phyloP scores from a whole-genome alignment of 2,888 invertebrate genomes.

The Cephus nigrinus region DNA sequence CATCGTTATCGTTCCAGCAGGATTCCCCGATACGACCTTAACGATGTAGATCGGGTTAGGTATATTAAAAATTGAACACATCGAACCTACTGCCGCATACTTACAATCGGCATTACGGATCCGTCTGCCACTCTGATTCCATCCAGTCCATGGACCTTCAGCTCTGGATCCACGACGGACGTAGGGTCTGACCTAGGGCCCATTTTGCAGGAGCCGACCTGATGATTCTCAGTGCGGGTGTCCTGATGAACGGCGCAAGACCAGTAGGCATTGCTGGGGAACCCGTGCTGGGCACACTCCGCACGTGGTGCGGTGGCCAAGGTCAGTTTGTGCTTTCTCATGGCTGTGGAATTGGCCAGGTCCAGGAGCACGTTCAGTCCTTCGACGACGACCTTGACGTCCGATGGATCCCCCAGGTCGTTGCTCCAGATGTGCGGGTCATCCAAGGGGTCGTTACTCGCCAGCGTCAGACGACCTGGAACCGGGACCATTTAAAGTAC shows the following conservation, averaged over 20 bases:
- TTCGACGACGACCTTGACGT: slow-evolving; percentile 73
- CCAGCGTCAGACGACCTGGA: slow-evolving; percentile 70
- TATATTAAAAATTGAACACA: not conserved
- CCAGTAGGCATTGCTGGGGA: slow-evolving; percentile 75
- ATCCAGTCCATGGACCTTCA: slow-evolving; percentile 73
- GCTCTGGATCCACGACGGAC: slow-evolving; percentile 79
- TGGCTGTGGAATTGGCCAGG: slow-evolving; percentile 70
- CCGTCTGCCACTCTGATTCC: slow-evolving; percentile 69
- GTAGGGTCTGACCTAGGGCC: slow-evolving; percentile 76
- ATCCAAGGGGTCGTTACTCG: slow-evolving; percentile 74
- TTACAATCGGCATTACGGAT: slow-evolving; percentile 72
- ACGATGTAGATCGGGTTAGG: not conserved
- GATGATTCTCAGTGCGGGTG: slow-evolving; percentile 85
- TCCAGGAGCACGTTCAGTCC: slow-evolving; percentile 71
- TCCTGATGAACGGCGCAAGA: slow-evolving; percentile 75
- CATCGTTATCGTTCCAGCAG: slow-evolving; percentile 70
- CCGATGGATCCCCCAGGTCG: slow-evolving; percentile 77
- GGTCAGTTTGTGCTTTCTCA: slow-evolving; percentile 35
- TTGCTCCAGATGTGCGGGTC: slow-evolving; percentile 81
- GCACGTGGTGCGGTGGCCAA: slow-evolving; percentile 14
- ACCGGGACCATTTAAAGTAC: not conserved
- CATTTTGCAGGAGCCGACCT: slow-evolving; percentile 85
- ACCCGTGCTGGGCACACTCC: slow-evolving; percentile 35
- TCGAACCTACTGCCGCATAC: slow-evolving; percentile 11
- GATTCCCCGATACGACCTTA: slow-evolving; percentile 68